Conservation (phyloP, 2,888 invertebrate genomes). For the Ypsolopha scabrella region DNA sequence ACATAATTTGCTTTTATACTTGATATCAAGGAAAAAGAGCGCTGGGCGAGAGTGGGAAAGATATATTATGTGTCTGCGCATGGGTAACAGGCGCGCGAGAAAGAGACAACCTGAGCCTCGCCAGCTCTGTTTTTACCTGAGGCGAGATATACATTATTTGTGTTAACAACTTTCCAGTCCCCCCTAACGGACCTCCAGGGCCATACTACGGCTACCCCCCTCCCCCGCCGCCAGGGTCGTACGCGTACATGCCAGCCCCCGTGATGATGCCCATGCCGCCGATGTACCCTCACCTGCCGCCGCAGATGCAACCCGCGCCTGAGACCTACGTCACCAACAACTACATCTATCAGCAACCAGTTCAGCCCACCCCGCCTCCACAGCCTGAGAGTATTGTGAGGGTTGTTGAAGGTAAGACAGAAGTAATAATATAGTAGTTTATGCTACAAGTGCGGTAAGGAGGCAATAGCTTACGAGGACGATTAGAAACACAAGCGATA, state of each 20-base stretch:
- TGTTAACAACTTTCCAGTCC: slow-evolving; percentile 20
- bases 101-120: too few relatives aligned
- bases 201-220: slow-evolving; percentile 16
- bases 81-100: too few relatives aligned
- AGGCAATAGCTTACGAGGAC: too few relatives aligned
- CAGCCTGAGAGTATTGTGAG: slow-evolving; percentile 9
- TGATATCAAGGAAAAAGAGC: too few relatives aligned
- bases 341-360: slow-evolving; percentile 28
- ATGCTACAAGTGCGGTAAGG: too few relatives aligned
- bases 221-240: not conserved
- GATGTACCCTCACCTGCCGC: slow-evolving; percentile 29
- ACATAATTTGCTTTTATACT: too few relatives aligned
- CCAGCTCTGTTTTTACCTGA: too few relatives aligned
- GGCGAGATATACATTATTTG: too few relatives aligned
- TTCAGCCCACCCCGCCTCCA: slow-evolving; percentile 17
- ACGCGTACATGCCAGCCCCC: slow-evolving; percentile 41
- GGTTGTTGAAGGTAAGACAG: slow-evolving; percentile 4
- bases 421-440: too few relatives aligned
- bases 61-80: too few relatives aligned
- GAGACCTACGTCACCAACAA: slow-evolving; percentile 42
- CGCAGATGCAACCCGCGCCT: slow-evolving; percentile 12
- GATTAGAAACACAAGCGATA: too few relatives aligned
- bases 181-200: slow-evolving; percentile 26
- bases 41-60: too few relatives aligned
- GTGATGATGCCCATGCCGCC: slow-evolving; percentile 54